Base-by-base conservation (phyloP, 2,113 vertebrate species). In the Anas platyrhynchos region DNA sequence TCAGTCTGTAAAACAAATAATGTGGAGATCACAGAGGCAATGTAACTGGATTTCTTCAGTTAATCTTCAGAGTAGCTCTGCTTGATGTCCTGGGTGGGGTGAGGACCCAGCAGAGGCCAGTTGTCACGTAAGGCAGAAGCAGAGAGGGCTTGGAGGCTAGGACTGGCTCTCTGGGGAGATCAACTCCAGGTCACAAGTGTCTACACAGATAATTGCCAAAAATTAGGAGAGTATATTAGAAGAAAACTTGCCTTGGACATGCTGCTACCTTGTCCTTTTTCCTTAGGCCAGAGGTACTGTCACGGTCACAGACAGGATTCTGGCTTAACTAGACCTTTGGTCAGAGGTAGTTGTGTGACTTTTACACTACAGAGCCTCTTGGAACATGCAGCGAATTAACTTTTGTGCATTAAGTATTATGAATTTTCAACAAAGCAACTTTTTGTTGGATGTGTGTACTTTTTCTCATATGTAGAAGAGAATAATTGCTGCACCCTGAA, bases 271-370 rank as follows among this genome's bases (percentile, higher is more conserved):
- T 17, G 27, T 61, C 32, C 18, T 83, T 89, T 91, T 83, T 22
- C 44, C 80, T 88, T 20, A 94, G 88, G 83, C 59, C 79, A 73
- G 41, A 79, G 82, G 62, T 79, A 63, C 63, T 73, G 44, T 82
- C 54, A 68, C 1, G 6, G 88, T 66, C 66, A 79, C 78, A 88
- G 75, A 26, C 71, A 63, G 67, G 21, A 61, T 83, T 91, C 86
- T 72, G 73, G 65, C 56, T 86, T 75, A 84, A 75, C 69, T 36
- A 72, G 32, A 56, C 32, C 58, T 80, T 62, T n/a, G 44, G 27
- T 61, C 48, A 46, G 59, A 62, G 41, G 50, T 44, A 46, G n/a
- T 29, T 58, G 32, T 50, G 56, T 76, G 90, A 58, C 36, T 88
- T 89, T 67, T 66, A 58, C 7, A 26, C 66, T 38, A 2, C 6